Percentiles rank a stretch among this genome's conserved stretches.
phyloP scores from a whole-genome alignment of 2,888 invertebrate species.

The Eulithis prunata region DNA sequence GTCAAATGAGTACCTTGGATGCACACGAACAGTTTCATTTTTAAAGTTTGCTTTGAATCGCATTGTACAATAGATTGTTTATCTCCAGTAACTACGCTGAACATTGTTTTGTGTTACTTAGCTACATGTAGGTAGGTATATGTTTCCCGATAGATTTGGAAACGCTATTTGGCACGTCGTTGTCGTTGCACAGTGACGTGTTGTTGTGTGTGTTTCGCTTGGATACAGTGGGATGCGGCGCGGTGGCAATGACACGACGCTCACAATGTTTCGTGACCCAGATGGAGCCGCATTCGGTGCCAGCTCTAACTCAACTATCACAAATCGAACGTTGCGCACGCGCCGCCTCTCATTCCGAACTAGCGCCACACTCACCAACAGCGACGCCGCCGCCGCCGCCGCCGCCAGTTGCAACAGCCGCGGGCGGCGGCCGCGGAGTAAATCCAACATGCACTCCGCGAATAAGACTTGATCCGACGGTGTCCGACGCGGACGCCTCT shows the following conservation, averaged over 20 bases:
- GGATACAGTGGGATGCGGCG: slow-evolving; percentile 18
- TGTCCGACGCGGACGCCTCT: background rate
- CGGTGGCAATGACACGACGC: slow-evolving; percentile 47
- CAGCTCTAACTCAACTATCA: slow-evolving; percentile 59
- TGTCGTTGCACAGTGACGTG: slow-evolving; percentile 7
- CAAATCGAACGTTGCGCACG: slow-evolving; percentile 47
- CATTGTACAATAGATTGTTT: too few relatives aligned
- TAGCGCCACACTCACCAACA: background rate
- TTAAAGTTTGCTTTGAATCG: too few relatives aligned
- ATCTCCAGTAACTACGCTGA: too few relatives aligned
- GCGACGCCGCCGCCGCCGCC: background rate
- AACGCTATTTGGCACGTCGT: slow-evolving; percentile 4
- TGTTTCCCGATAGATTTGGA: slow-evolving; percentile 7
- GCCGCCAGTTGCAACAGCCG: background rate
- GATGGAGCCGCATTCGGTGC: slow-evolving; percentile 42
- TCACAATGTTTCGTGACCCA: slow-evolving; percentile 52
- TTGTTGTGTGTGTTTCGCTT: slow-evolving; percentile 9
- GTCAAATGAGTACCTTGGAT: too few relatives aligned
- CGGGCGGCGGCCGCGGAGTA: background rate
- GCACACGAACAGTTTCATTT: too few relatives aligned
- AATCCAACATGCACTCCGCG: background rate
- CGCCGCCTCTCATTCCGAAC: slow-evolving; percentile 2
- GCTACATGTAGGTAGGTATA: background rate
- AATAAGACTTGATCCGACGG: background rate
- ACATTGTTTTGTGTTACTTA: background rate